These are phyloP conservation scores for Ptychadena robeensis DNA, from an alignment of 2,797 vertebrate genomes.

Conservation along the genomic window DNA sequence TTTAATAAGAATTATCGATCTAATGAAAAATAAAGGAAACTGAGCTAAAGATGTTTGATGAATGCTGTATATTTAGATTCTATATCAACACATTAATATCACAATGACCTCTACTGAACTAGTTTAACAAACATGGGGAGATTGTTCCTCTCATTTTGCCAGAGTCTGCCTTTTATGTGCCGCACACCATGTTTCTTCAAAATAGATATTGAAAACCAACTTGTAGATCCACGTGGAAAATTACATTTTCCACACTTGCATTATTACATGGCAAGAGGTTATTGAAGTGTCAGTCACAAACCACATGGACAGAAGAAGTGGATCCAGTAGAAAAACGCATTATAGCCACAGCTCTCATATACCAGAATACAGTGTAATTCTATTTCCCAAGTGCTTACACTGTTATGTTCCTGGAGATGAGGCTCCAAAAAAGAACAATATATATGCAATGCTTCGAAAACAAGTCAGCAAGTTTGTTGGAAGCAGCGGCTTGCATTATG, in stretches of 20 bases:
- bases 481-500: neutral
- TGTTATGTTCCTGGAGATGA: conserved; percentile 21
- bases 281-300: conserved; percentile 34
- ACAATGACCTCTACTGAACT: neutral
- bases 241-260: neutral
- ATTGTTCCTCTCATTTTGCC: neutral
- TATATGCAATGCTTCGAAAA: conserved; percentile 26
- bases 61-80: neutral
- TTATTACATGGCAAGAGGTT: conserved; percentile 50
- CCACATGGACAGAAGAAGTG: conserved; percentile 30
- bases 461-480: conserved; percentile 25
- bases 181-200: conserved; percentile 5
- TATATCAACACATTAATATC: neutral
- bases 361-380: conserved; percentile 34
- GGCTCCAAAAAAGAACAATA: conserved; percentile 25
- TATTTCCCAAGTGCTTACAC: conserved; percentile 22
- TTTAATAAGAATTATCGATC: neutral
- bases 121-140: neutral
- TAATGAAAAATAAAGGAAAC: neutral
- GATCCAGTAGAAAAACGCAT: conserved; percentile 35
- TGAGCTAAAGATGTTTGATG: neutral
- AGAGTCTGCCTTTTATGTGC: neutral
- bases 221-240: conserved; percentile 42
- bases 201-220: neutral
- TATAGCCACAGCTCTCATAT: conserved; percentile 37